These are phyloP conservation scores for Oryzias sinensis DNA, from an alignment of 2,797 vertebrate genomes.

Conservation along the genomic window DNA sequence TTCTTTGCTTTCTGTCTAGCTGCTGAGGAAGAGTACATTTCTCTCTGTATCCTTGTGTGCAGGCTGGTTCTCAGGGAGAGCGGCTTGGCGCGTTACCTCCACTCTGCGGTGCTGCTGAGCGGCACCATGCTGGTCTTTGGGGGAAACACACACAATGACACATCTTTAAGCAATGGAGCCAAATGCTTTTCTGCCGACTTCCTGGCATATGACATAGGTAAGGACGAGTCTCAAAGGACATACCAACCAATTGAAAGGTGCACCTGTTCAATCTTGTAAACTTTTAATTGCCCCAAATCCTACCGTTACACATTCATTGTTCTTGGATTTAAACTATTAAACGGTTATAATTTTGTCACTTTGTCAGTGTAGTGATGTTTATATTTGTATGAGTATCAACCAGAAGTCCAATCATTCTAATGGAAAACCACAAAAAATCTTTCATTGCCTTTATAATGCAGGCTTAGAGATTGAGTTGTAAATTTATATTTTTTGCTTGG, in stretches of 20 bases:
- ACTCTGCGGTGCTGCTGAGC: constrained; percentile 88
- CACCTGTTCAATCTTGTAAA: no score
- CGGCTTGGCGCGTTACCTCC: constrained; percentile 88
- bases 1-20: constrained; percentile 1
- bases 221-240: constrained; percentile 32
- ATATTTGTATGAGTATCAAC: no score
- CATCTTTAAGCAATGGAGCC: constrained; percentile 92
- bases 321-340: no score
- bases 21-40: constrained; percentile 1
- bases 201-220: constrained; percentile 90
- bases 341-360: no score
- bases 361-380: no score
- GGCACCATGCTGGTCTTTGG: constrained; percentile 91
- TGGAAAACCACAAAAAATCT: no score
- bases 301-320: not conserved
- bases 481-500: no score
- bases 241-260: not conserved
- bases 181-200: constrained; percentile 95
- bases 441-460: no score
- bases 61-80: constrained; percentile 91
- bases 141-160: constrained; percentile 96
- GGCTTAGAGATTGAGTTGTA: no score
- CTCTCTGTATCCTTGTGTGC: constrained; percentile 78
- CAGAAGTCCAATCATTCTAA: no score
- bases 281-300: not conserved